Evolutionary conservation across 2,113 vertebrate genomes (phyloP).

Genomic region (Gopherus evgoodei): DNA sequence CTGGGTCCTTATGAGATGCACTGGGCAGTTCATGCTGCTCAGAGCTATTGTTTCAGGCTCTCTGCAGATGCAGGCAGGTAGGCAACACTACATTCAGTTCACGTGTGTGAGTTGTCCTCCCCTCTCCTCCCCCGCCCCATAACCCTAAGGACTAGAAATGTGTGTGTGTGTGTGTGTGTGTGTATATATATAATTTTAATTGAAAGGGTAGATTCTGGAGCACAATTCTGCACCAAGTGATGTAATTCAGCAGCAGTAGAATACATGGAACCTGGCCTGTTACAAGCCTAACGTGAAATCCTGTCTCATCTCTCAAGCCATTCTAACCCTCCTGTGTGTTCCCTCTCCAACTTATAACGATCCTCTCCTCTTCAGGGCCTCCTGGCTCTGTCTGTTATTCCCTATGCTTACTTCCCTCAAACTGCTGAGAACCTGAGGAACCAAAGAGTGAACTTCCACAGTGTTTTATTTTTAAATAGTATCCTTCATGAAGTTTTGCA

Average conservation of each 20-base stretch:
- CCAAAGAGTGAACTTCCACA: background rate
- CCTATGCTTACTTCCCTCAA: background rate
- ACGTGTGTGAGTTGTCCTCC: background rate
- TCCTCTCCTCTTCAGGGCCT: constrained; percentile 51
- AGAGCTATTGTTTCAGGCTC: constrained; percentile 10
- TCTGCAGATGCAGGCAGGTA: background rate
- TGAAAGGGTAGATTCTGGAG: background rate
- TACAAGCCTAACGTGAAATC: background rate
- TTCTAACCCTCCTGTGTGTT: constrained; percentile 33
- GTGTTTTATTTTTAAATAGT: background rate
- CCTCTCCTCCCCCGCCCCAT: background rate
- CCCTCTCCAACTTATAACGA: background rate
- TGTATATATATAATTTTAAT: no score
- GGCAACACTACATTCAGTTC: background rate
- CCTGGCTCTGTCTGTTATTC: constrained; percentile 15
- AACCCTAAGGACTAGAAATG: background rate
- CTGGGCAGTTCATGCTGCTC: constrained; percentile 7
- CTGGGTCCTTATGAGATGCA: background rate
- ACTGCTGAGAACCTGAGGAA: constrained; percentile 30
- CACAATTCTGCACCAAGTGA: background rate
- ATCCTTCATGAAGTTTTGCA: constrained; percentile 14
- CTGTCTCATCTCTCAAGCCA: background rate
- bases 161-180: no score
- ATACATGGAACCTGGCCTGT: background rate
- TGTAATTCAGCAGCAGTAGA: background rate